Evolutionary conservation across 1,140 invertebrate genomes (phyloP).

Genomic region (Bathynomus jamesi): DNA sequence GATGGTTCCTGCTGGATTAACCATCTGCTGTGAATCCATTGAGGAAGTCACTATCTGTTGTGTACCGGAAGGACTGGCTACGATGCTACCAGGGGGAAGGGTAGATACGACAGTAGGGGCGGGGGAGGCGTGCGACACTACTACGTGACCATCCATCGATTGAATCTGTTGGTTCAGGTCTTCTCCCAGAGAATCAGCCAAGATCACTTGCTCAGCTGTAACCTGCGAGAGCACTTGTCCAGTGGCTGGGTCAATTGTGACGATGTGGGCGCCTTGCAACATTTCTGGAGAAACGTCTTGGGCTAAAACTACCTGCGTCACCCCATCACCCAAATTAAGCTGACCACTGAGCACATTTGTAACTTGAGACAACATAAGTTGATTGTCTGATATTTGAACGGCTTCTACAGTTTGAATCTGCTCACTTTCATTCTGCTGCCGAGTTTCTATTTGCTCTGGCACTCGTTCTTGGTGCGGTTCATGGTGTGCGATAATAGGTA

Average conservation of each 20-base stretch:
- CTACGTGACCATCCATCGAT: neutral
- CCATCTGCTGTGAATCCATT: neutral
- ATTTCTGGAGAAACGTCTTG: slow-evolving; percentile 35
- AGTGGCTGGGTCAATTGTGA: slow-evolving; percentile 36
- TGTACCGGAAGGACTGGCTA: neutral
- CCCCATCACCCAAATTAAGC: slow-evolving; percentile 26
- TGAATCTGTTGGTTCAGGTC: neutral
- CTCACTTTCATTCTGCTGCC: slow-evolving; percentile 4
- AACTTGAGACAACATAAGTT: slow-evolving; percentile 28
- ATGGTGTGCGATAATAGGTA: slow-evolving; percentile 29
- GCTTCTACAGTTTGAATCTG: slow-evolving; percentile 22
- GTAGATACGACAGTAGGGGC: neutral
- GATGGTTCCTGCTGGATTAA: neutral
- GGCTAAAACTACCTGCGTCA: slow-evolving; percentile 34
- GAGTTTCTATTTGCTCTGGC: slow-evolving; percentile 4
- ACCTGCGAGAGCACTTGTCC: slow-evolving; percentile 35
- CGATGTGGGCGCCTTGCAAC: slow-evolving; percentile 34
- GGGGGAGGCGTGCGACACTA: neutral
- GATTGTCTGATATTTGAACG: slow-evolving; percentile 23
- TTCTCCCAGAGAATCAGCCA: slow-evolving; percentile 4
- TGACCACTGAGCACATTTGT: slow-evolving; percentile 10
- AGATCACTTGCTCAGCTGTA: slow-evolving; percentile 33
- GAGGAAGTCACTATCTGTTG: neutral
- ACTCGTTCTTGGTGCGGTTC: neutral
- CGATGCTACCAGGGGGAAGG: neutral